Base-by-base conservation (phyloP, 1,140 invertebrate species). In the Ditylenchus dipsaci region DNA sequence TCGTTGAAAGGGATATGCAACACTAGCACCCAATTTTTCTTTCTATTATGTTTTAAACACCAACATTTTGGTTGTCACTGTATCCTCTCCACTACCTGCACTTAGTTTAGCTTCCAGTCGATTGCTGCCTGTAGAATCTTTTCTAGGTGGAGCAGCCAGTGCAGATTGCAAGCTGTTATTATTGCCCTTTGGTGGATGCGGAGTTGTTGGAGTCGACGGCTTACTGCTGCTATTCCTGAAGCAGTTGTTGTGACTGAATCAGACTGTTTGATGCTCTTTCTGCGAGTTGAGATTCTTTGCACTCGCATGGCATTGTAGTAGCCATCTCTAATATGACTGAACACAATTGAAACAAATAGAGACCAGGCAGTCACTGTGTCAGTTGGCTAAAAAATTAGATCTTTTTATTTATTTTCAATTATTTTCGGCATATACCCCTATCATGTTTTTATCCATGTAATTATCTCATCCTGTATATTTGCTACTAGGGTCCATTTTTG, bases 311-410 rank as follows among this genome's bases (percentile, higher is more conserved):
- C 73, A n/a, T 61, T 38, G 60, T 79, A 79, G 66, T 79, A 79
- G n/a, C 78, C 78, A 21, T 21, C 49, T 21, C 49, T 19, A 13
- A 79, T 73, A 5, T 73, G 64, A n/a, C 66, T 74, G 68, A 80
- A 80, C 69, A 80, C 79, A 62, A 80, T 17, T 7, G 79, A 70
- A 43, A 81, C 78, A 5, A 80, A 67, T n/a, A 72, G 68, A n/a
- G 74, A 77, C 78, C 78, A 80, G 11, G 78, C 78, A 33, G 75
- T 63, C 21, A 80, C 77, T 17, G 79, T 82, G 56, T 80, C 78
- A 1, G 78, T 76, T 33, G 79, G 78, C 73, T 78, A 43, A 72
- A 68, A 56, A 21, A 53, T n/a, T 17, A 21, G 0, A 59, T n/a
- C 7, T 13, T 29, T 60, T 53, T 53, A 53, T 38, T 38, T 38